phyloP scores from a whole-genome alignment of 2,113 vertebrate species.

The Synchiropus splendidus region DNA sequence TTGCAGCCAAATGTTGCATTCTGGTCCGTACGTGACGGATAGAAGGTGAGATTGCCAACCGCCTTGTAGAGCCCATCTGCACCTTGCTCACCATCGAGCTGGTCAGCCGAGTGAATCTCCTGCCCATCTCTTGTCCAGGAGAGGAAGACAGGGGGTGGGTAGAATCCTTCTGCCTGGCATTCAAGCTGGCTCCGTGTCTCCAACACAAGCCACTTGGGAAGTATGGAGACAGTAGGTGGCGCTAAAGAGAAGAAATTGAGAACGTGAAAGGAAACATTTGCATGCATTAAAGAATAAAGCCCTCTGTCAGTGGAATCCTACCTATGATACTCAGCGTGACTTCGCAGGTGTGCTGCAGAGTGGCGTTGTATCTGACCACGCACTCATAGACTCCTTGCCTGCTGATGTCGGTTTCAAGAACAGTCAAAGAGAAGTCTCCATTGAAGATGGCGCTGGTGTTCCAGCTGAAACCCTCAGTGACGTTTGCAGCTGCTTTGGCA shows the following conservation, averaged over 20 bases:
- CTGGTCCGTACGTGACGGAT: constrained; percentile 47
- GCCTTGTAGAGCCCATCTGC: constrained; percentile 50
- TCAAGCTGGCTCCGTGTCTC: constrained; percentile 37
- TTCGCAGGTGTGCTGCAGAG: constrained; percentile 21
- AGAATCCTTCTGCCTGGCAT: constrained; percentile 56
- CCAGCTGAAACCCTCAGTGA: constrained; percentile 48
- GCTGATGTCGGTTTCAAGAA: constrained; percentile 35
- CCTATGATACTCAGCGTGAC: constrained; percentile 51
- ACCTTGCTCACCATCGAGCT: constrained; percentile 27
- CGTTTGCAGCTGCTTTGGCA: constrained; percentile 1
- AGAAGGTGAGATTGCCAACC: constrained; percentile 45
- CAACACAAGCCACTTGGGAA: constrained; percentile 46
- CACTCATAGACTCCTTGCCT: constrained; percentile 64
- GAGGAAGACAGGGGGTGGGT: constrained; percentile 60
- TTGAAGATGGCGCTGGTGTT: constrained; percentile 13
- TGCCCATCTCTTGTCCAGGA: constrained; percentile 56
- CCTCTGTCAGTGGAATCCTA: constrained; percentile 20
- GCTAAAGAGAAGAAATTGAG: constrained; percentile 7
- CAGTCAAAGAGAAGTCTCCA: constrained; percentile 55
- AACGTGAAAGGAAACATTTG: background rate
- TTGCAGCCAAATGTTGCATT: constrained; percentile 59
- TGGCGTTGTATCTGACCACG: constrained; percentile 44
- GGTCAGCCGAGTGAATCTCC: constrained; percentile 20
- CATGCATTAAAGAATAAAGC: background rate
- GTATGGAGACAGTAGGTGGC: constrained; percentile 45